These are phyloP conservation scores for Ceratothoa steindachneri DNA, from an alignment of 2,888 invertebrate species.

Conservation along the genomic window DNA sequence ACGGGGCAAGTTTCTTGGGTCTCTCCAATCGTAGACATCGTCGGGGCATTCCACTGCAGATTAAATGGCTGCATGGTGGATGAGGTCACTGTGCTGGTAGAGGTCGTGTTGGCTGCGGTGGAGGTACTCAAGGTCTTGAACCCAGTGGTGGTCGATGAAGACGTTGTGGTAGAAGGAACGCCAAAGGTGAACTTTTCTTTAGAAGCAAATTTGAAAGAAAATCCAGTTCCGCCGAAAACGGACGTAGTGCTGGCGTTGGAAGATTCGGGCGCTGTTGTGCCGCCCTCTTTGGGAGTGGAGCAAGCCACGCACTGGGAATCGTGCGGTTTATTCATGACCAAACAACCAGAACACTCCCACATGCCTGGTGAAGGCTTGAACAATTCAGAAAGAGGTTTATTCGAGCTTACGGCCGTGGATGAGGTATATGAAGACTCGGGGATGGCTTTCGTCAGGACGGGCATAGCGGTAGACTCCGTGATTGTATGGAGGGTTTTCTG, in stretches of 20 bases:
- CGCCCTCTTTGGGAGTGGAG: conserved; percentile 50
- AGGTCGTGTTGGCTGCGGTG: not conserved
- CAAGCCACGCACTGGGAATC: conserved; percentile 59
- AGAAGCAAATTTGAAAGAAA: conserved; percentile 23
- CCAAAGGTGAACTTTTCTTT: conserved; percentile 49
- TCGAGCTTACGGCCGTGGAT: not conserved
- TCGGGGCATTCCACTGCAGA: not conserved
- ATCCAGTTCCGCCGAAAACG: not conserved
- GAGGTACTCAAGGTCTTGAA: conserved; percentile 8
- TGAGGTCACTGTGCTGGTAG: not conserved
- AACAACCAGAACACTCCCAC: conserved; percentile 66
- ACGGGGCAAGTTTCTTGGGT: not conserved
- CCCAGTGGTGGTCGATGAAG: conserved; percentile 7
- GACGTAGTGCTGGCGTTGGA: conserved; percentile 16
- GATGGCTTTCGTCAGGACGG: not conserved
- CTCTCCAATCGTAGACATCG: not conserved
- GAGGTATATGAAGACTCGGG: too few species aligned
- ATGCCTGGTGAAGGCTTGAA: conserved; percentile 60
- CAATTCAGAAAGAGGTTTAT: conserved; percentile 48
- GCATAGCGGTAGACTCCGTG: not conserved
- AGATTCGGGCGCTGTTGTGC: conserved; percentile 21
- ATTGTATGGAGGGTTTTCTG: conserved; percentile 37
- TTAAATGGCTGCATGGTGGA: not conserved
- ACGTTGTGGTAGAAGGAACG: conserved; percentile 24
- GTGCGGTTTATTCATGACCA: conserved; percentile 60